Evolutionary conservation across 2,113 vertebrate species (phyloP).

Genomic region (Bothrops jararaca): DNA sequence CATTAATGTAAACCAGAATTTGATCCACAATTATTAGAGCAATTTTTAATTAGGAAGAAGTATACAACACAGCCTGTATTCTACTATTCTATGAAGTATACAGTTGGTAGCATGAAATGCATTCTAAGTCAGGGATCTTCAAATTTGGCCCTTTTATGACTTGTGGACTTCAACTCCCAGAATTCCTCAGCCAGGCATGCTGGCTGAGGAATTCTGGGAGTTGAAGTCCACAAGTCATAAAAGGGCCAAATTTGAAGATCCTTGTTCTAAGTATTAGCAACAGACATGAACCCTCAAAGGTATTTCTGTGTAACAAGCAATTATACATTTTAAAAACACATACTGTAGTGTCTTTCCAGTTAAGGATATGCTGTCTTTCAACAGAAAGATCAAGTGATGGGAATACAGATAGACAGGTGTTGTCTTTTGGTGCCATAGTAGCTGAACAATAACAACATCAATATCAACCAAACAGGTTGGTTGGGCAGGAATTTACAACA

Average conservation of each 20-base stretch:
- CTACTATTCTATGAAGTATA: neutral
- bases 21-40: neutral
- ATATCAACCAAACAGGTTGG: slow-evolving; percentile 15
- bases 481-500: slow-evolving; percentile 1
- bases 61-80: neutral
- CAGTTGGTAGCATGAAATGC: neutral
- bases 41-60: neutral
- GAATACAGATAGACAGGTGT: slow-evolving; percentile 30
- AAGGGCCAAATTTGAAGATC: no score
- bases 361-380: neutral
- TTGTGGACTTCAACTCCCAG: no score
- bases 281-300: neutral
- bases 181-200: no score
- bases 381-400: slow-evolving; percentile 15
- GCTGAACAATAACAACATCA: slow-evolving; percentile 16
- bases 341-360: neutral
- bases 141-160: no score
- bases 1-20: neutral
- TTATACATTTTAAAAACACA: slow-evolving; percentile 1
- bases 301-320: neutral
- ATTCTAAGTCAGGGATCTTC: neutral
- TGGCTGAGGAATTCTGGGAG: no score
- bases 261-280: neutral
- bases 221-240: no score
- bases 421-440: slow-evolving; percentile 7